phyloP scores from a whole-genome alignment of 2,797 vertebrate species.

The Sebastes wilsoni region DNA sequence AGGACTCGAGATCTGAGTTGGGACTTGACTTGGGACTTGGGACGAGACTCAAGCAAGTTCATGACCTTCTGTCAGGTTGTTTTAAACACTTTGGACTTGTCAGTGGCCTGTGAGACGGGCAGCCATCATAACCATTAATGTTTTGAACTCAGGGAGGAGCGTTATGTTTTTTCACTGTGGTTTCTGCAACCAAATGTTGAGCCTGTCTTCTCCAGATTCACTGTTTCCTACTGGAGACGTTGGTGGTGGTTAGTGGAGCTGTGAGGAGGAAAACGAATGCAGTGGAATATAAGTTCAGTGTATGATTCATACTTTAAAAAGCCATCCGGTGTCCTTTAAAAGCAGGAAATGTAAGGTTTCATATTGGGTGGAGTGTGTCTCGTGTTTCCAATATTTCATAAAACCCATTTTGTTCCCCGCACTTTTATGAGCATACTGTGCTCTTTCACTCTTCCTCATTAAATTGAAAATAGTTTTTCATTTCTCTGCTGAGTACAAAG shows the following conservation, averaged over 20 bases:
- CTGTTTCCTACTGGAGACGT: neutral
- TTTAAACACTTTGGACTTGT: conserved; percentile 24
- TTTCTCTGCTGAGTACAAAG: neutral
- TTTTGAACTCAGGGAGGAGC: conserved; percentile 30
- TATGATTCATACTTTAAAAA: conserved; percentile 37
- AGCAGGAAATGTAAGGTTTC: conserved; percentile 25
- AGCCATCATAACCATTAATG: neutral
- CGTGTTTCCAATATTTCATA: conserved; percentile 39
- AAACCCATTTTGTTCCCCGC: conserved; percentile 21
- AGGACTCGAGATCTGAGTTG: too few species aligned
- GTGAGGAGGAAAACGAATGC: conserved; percentile 10
- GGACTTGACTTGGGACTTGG: too few species aligned
- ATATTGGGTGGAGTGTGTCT: conserved; percentile 34
- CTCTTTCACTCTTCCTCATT: conserved; percentile 9
- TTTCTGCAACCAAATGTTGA: conserved; percentile 11
- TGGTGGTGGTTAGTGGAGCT: neutral
- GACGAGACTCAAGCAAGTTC: too few species aligned
- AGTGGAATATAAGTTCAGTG: conserved; percentile 28
- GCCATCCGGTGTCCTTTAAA: neutral
- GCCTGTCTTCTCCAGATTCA: neutral
- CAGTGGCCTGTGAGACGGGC: conserved; percentile 5
- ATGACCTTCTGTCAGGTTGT: neutral
- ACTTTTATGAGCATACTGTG: conserved; percentile 33
- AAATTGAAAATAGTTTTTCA: conserved; percentile 13
- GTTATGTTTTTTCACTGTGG: conserved; percentile 33